Evolutionary conservation across 2,888 invertebrate genomes (phyloP).

Genomic region (Netelia inedita): DNA sequence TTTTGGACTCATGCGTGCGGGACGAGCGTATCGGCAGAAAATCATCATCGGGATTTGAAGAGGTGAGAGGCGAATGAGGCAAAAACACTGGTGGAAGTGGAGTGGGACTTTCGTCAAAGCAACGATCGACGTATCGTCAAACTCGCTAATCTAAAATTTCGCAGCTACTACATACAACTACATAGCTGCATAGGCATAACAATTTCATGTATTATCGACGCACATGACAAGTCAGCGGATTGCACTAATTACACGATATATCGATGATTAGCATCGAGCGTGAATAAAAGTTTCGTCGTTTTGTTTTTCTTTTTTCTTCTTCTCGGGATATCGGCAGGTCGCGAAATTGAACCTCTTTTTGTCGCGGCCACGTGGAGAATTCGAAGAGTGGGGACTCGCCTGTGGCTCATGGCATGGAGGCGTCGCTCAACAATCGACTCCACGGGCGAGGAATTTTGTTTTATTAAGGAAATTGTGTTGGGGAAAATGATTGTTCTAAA

Average conservation of each 20-base stretch:
- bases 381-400: conserved; percentile 83
- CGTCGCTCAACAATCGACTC: conserved; percentile 85
- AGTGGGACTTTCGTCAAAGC: conserved; percentile 15
- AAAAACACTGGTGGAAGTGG: conserved; percentile 11
- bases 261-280: conserved; percentile 66
- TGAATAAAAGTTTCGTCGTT: conserved; percentile 10
- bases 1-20: too few relatives aligned
- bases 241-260: conserved; percentile 72
- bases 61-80: background rate
- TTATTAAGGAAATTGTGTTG: background rate
- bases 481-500: background rate
- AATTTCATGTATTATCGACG: conserved; percentile 52
- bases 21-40: background rate
- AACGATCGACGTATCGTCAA: conserved; percentile 11
- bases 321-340: background rate
- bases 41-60: conserved; percentile 16
- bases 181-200: background rate
- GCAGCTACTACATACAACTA: background rate
- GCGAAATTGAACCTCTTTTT: background rate
- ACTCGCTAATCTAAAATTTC: background rate
- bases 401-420: conserved; percentile 83
- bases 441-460: conserved; percentile 72
- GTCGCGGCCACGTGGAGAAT: conserved; percentile 74
- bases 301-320: conserved; percentile 28
- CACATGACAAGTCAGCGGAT: conserved; percentile 69